phyloP scores from a whole-genome alignment of 2,888 invertebrate genomes.

The Microctonus hyperodae region DNA sequence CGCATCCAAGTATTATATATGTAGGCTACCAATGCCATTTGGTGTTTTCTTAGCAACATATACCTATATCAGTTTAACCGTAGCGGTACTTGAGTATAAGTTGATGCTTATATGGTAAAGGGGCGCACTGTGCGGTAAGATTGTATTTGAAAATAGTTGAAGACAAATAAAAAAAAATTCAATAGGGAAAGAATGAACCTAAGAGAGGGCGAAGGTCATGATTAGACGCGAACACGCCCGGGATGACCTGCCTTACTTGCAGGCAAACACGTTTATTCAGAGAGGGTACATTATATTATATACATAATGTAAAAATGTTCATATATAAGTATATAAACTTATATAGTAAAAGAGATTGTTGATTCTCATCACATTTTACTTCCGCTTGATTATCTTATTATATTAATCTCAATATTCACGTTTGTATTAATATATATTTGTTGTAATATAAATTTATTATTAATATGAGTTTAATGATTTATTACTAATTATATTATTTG shows the following conservation, averaged over 20 bases:
- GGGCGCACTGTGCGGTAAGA: constrained; percentile 11
- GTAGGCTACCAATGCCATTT: constrained; percentile 60
- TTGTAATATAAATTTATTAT: neutral
- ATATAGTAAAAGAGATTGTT: neutral
- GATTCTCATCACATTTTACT: constrained; percentile 12
- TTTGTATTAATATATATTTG: neutral
- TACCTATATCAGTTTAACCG: constrained; percentile 5
- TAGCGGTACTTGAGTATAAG: constrained; percentile 51
- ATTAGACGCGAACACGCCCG: constrained; percentile 59
- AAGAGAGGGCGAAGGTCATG: constrained; percentile 57
- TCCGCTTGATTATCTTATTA: constrained; percentile 12
- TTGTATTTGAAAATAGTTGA: constrained; percentile 16
- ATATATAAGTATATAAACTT: neutral
- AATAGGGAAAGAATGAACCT: constrained; percentile 14
- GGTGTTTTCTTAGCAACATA: constrained; percentile 24
- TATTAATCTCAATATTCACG: constrained; percentile 15
- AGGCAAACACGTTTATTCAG: constrained; percentile 15
- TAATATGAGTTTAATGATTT: neutral
- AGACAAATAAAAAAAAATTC: constrained; percentile 24
- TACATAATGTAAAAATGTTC: neutral
- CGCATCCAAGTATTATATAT: constrained; percentile 43
- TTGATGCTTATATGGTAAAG: constrained; percentile 32
- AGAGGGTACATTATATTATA: neutral
- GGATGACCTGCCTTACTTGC: constrained; percentile 38
- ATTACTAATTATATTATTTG: constrained; percentile 18